Percentiles rank a stretch among this genome's conserved stretches.
Evolutionary conservation across 2,113 vertebrate genomes (phyloP).

Genomic region (Vicugna pacos): DNA sequence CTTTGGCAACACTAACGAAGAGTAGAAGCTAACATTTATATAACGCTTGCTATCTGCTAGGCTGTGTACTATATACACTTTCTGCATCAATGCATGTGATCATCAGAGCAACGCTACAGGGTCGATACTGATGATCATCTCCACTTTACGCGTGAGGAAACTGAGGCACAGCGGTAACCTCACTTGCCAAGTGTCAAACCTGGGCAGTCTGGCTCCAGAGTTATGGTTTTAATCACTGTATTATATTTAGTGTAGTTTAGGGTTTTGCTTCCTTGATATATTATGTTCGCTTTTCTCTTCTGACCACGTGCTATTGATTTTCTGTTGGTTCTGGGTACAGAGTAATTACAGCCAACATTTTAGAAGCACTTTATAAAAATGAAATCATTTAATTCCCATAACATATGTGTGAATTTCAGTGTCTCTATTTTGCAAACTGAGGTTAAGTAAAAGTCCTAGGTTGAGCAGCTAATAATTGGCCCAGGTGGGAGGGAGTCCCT

Average conservation of each 20-base stretch:
- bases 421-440: constrained; percentile 2
- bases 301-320: neutral
- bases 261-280: constrained; percentile 1
- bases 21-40: neutral
- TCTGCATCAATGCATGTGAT: neutral
- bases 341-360: neutral
- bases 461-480: neutral
- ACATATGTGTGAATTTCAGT: neutral
- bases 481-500: neutral
- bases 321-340: neutral
- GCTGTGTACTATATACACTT: neutral
- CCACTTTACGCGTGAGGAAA: constrained; percentile 28
- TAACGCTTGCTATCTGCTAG: neutral
- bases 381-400: neutral
- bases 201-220: neutral
- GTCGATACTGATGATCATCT: neutral
- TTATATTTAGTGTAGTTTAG: neutral
- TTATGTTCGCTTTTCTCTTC: neutral
- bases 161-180: neutral
- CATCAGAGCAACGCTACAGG: neutral
- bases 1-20: neutral
- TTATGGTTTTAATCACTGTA: neutral
- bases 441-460: neutral
- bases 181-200: neutral
- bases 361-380: neutral